Evolutionary conservation across 2,888 invertebrate species (phyloP), one percentile per base, ranked within the genome.

Genomic region (Autographa pulchrina): DNA sequence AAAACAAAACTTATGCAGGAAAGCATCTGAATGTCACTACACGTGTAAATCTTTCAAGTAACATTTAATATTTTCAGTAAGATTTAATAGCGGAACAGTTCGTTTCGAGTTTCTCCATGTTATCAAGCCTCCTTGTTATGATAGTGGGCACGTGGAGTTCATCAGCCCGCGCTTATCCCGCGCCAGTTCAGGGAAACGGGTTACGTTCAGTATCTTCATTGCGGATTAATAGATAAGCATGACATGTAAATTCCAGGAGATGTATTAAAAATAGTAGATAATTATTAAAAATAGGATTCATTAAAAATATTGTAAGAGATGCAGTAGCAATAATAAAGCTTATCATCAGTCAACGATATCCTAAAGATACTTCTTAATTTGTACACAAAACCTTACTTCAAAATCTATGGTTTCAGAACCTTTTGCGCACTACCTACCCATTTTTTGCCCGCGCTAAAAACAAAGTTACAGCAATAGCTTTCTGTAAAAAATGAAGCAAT

Each of bases 71-170:
- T 35, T 8, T 3, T 35, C 60, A 41, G 63, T 48, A 54, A 52
- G 38, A n/a, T 32, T 68, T 68, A 25, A 52, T 32, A 20, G 32
- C 25, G 56, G 35, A 62, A 38, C 56, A 56, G 56, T 38, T 31
- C 20, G 16, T 35, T 62, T 64, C 41, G 56, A 31, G 60, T 70
- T 78, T 70, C 58, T 64, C 43, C 65, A 70, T 65, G 25, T 65
- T 62, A 62, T 65, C 13, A 25, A 9, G 54, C 58, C 60, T 48
- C 48, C 65, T 43, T 16, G 13, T 74, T 48, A 31, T 63, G 20
- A 20, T n/a, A 54, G 20, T 14, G 32, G 11, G 14, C 64, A 64
- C 64, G 64, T 58, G 58, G 41, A 58, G 25, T 56, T 56, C 56
- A 56, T 56, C 35, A 64, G 54, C 63, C 62, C 54, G 54, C 25